Percentiles rank a stretch among this genome's conserved stretches.
These are phyloP conservation scores for Lasiommata megera DNA, from an alignment of 2,888 invertebrate species.

Conservation along the genomic window DNA sequence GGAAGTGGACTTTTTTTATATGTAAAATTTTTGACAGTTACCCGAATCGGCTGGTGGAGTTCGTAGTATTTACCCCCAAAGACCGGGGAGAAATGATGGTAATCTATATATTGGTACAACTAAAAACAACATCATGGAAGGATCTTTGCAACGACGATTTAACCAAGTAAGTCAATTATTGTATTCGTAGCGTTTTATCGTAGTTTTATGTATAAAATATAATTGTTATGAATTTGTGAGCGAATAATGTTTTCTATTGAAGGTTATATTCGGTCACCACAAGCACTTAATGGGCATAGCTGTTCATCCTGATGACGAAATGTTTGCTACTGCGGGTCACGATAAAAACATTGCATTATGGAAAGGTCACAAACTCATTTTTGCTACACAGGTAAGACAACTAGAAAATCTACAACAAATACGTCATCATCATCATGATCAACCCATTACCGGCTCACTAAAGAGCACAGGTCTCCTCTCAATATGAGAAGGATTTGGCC, in stretches of 20 bases:
- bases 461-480: too few relatives aligned
- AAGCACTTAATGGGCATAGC: conserved; percentile 93
- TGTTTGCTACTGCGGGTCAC: conserved; percentile 95
- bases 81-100: conserved; percentile 93
- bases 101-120: conserved; percentile 96
- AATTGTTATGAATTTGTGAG: not conserved
- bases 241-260: not conserved
- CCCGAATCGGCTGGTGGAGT: conserved; percentile 94
- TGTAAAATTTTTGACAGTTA: conserved; percentile 76
- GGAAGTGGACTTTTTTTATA: not conserved
- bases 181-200: too few relatives aligned
- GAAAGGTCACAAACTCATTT: conserved; percentile 93
- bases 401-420: not conserved
- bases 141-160: conserved; percentile 93
- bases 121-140: conserved; percentile 93
- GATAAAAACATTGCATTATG: conserved; percentile 95
- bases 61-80: conserved; percentile 92
- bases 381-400: conserved; percentile 88
- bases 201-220: too few relatives aligned
- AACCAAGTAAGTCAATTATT: conserved; percentile 84
- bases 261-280: conserved; percentile 94
- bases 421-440: too few relatives aligned
- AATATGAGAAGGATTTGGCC: too few relatives aligned
- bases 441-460: too few relatives aligned
- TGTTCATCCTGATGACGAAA: conserved; percentile 94